A percentile compares a stretch with the other conserved stretches of the same genome.
These are phyloP conservation scores for Polypterus senegalus DNA, from an alignment of 2,113 vertebrate species.

Conservation along the genomic window DNA sequence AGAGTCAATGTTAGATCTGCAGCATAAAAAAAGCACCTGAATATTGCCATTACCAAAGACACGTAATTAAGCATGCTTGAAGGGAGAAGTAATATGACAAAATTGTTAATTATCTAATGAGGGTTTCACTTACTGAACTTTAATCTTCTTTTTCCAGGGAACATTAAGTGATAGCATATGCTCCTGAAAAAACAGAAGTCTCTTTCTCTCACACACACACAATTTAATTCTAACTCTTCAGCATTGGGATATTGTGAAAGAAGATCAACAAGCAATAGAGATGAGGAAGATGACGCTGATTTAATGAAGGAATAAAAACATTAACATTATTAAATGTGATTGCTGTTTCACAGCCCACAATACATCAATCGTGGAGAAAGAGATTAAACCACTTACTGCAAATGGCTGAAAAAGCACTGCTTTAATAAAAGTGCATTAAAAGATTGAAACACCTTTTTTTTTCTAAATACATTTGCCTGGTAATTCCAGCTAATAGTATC, in stretches of 20 bases:
- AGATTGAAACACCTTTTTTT: conserved; percentile 19
- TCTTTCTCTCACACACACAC: neutral
- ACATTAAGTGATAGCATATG: neutral
- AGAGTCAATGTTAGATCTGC: neutral
- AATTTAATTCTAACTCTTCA: neutral
- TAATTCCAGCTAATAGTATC: conserved; percentile 3
- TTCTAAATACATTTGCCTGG: conserved; percentile 14
- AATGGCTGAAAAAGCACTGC: conserved; percentile 15
- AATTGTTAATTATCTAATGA: neutral
- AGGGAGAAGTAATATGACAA: neutral
- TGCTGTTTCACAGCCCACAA: conserved; percentile 22
- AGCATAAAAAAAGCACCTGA: neutral
- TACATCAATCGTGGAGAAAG: conserved; percentile 20
- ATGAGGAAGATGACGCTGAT: conserved; percentile 1
- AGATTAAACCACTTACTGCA: conserved; percentile 24
- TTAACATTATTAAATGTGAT: conserved; percentile 27
- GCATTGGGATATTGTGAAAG: neutral
- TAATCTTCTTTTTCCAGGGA: neutral
- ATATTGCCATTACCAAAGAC: neutral
- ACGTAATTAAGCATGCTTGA: neutral
- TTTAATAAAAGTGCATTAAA: conserved; percentile 18
- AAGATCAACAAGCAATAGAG: neutral
- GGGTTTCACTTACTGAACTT: neutral
- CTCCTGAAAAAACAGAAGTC: neutral
- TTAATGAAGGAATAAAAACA: conserved; percentile 26